Conservation (phyloP, 1,140 invertebrate genomes). For the Sitobion miscanthi region DNA sequence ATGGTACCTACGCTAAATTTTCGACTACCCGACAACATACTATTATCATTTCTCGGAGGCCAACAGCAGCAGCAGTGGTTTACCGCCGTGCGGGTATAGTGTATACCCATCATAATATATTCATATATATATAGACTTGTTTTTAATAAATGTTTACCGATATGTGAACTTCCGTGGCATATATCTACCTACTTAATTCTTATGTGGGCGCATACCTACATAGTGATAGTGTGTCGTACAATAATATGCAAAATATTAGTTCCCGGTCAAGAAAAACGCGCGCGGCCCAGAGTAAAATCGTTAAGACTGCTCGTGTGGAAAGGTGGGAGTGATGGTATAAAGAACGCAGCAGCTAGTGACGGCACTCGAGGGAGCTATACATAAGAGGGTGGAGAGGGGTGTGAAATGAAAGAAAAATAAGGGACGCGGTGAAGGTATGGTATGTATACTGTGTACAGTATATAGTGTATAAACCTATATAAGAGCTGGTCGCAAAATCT, state of each 20-base stretch:
- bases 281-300: neutral
- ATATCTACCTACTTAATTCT: neutral
- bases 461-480: neutral
- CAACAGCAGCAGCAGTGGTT: neutral
- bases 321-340: neutral
- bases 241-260: neutral
- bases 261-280: neutral
- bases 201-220: neutral
- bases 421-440: neutral
- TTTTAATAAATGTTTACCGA: neutral
- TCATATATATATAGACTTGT: neutral
- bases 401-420: conserved; percentile 8
- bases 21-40: neutral
- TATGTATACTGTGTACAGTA: neutral
- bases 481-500: neutral
- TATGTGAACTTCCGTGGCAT: neutral
- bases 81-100: neutral
- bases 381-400: neutral
- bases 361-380: neutral
- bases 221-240: neutral
- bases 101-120: neutral
- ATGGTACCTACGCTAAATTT: neutral
- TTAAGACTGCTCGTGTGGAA: neutral
- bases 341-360: neutral
- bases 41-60: neutral